Percentiles rank a stretch among this genome's conserved stretches.
phyloP scores from a whole-genome alignment of 2,888 invertebrate genomes.

The Scaptomyza caliginosa region DNA sequence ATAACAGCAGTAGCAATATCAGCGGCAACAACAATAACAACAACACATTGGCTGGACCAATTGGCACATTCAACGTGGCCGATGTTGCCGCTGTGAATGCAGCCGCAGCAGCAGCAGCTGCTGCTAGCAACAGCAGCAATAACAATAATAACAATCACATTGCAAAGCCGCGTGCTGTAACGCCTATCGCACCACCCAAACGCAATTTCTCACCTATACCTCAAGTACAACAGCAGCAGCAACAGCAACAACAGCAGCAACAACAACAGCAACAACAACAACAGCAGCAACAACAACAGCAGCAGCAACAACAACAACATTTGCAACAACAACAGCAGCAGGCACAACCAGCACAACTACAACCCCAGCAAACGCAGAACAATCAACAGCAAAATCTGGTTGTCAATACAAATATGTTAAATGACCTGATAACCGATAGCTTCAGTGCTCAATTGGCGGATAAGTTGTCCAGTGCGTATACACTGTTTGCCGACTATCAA shows the following conservation, averaged over 20 bases:
- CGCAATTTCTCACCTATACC: constrained; percentile 62
- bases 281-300: constrained; percentile 21
- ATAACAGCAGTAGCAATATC: constrained; percentile 65
- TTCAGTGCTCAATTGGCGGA: constrained; percentile 80
- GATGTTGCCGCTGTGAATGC: constrained; percentile 81
- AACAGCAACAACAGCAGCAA: constrained; percentile 18
- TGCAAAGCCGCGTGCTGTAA: constrained; percentile 71
- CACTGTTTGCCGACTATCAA: constrained; percentile 91
- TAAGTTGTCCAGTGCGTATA: constrained; percentile 88
- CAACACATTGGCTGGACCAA: constrained; percentile 82
- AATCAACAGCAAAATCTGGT: constrained; percentile 69
- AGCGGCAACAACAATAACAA: constrained; percentile 50
- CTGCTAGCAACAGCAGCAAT: constrained; percentile 28
- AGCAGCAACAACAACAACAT: constrained; percentile 22
- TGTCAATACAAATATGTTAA: constrained; percentile 68
- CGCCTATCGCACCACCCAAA: constrained; percentile 83
- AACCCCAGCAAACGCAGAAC: constrained; percentile 39
- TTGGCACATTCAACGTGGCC: constrained; percentile 83
- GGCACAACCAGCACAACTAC: constrained; percentile 39
- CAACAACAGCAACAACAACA: constrained; percentile 25
- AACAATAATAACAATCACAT: constrained; percentile 23
- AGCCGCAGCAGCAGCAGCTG: constrained; percentile 72
- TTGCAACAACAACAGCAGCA: constrained; percentile 29
- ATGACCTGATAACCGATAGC: constrained; percentile 65
- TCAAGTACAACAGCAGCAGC: constrained; percentile 29